A percentile compares a stretch with the other conserved stretches of the same genome.
These are phyloP conservation scores for Neoitamus cyanurus DNA, from an alignment of 2,888 invertebrate species.

Conservation along the genomic window DNA sequence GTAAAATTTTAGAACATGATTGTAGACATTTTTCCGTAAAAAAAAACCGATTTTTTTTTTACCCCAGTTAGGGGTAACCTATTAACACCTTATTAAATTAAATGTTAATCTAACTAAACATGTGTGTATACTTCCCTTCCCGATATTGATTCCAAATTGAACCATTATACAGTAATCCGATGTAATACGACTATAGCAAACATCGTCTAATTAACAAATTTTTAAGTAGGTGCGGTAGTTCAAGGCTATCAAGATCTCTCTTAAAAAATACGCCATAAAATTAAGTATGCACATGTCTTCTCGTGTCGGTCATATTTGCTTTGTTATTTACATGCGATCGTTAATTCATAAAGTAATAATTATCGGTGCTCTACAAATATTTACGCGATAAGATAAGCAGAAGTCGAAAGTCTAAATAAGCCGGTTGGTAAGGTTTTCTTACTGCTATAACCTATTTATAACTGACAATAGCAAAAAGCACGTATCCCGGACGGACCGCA, in stretches of 20 bases:
- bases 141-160: no score
- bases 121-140: no score
- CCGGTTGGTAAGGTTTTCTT: background rate
- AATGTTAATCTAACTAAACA: no score
- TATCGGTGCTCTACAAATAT: background rate
- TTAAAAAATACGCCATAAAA: background rate
- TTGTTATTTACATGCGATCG: background rate
- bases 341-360: background rate
- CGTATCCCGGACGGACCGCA: no score
- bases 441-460: background rate
- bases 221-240: background rate
- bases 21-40: no score
- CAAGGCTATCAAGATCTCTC: background rate
- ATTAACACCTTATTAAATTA: no score
- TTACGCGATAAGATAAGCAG: background rate
- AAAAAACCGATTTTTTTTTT: no score
- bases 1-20: no score
- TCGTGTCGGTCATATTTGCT: background rate
- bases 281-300: background rate
- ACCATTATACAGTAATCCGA: constrained; percentile 10
- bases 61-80: no score
- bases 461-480: no score
- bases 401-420: background rate
- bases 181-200: background rate
- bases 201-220: background rate